Conservation (phyloP, 2,113 vertebrate genomes). For the Bambusicola thoracicus region DNA sequence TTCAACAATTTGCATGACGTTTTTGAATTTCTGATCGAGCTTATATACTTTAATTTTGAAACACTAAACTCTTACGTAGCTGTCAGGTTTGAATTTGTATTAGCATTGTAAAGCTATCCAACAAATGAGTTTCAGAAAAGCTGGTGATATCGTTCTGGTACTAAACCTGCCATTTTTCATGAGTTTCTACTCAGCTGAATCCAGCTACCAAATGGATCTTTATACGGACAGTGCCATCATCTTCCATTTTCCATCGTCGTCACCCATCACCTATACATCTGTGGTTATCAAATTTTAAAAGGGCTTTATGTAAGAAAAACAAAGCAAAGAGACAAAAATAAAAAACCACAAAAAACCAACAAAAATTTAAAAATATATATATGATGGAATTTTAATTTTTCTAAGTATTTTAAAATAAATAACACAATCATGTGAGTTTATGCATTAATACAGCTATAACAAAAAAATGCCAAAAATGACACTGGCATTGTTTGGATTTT, state of each 20-base stretch:
- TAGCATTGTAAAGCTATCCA: slow-evolving; percentile 50
- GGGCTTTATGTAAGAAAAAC: slow-evolving; percentile 84
- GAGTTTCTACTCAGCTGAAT: slow-evolving; percentile 68
- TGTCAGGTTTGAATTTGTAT: slow-evolving; percentile 52
- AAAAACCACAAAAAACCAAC: slow-evolving; percentile 5
- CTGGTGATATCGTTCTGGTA: slow-evolving; percentile 57
- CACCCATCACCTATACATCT: slow-evolving; percentile 46
- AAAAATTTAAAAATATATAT: not conserved
- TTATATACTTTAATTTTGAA: slow-evolving; percentile 57
- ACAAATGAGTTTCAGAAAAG: slow-evolving; percentile 48
- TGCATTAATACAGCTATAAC: slow-evolving; percentile 75
- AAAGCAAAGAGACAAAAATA: not conserved
- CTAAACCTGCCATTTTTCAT: slow-evolving; percentile 54
- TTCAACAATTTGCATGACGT: slow-evolving; percentile 49
- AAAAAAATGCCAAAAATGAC: slow-evolving; percentile 67
- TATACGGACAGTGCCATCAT: slow-evolving; percentile 59
- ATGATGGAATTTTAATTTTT: slow-evolving; percentile 78
- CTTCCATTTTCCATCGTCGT: slow-evolving; percentile 53
- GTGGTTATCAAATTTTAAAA: slow-evolving; percentile 77
- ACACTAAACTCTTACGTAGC: slow-evolving; percentile 59
- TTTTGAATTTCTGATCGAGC: slow-evolving; percentile 62
- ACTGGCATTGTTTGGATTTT: slow-evolving; percentile 77
- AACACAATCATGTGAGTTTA: slow-evolving; percentile 74
- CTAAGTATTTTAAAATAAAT: slow-evolving; percentile 76
- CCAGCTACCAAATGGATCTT: slow-evolving; percentile 37